Evolutionary conservation across 2,888 invertebrate genomes (phyloP).

Genomic region (Mimumesa dahlbomi): DNA sequence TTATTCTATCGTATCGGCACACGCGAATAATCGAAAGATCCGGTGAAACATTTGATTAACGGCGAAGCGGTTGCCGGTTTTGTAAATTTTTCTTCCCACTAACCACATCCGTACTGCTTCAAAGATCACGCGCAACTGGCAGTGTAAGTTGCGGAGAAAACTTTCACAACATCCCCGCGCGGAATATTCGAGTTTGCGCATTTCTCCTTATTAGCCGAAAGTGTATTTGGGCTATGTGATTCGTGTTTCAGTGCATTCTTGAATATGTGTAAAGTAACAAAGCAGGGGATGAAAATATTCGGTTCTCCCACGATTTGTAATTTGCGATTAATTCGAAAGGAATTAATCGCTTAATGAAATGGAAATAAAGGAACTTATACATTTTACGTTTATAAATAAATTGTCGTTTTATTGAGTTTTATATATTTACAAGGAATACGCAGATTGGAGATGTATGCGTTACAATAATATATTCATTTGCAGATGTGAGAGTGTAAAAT

Average conservation of each 20-base stretch:
- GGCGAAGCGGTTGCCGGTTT: background rate
- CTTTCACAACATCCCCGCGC: constrained; percentile 64
- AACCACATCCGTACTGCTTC: constrained; percentile 26
- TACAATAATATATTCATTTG: constrained; percentile 65
- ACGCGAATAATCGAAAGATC: background rate
- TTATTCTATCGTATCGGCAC: background rate
- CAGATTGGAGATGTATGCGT: constrained; percentile 49
- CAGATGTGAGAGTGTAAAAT: constrained; percentile 49
- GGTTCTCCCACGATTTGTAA: too few species aligned
- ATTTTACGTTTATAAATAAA: too few species aligned
- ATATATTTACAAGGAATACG: constrained; percentile 53
- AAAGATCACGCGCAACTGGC: constrained; percentile 66
- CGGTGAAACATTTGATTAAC: background rate
- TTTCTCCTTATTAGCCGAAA: constrained; percentile 8
- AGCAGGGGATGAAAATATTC: too few species aligned
- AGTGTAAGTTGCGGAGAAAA: constrained; percentile 36
- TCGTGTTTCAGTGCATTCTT: too few species aligned
- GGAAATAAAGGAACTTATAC: too few species aligned
- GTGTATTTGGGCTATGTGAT: too few species aligned
- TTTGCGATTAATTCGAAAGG: too few species aligned
- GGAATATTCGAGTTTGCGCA: constrained; percentile 63
- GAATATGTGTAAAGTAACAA: too few species aligned
- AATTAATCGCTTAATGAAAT: too few species aligned
- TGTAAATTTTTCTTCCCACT: background rate
- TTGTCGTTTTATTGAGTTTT: too few species aligned